A percentile compares a stretch with the other conserved stretches of the same genome.
Conservation (phyloP, 2,888 invertebrate species). For the Hedychridium roseum region DNA sequence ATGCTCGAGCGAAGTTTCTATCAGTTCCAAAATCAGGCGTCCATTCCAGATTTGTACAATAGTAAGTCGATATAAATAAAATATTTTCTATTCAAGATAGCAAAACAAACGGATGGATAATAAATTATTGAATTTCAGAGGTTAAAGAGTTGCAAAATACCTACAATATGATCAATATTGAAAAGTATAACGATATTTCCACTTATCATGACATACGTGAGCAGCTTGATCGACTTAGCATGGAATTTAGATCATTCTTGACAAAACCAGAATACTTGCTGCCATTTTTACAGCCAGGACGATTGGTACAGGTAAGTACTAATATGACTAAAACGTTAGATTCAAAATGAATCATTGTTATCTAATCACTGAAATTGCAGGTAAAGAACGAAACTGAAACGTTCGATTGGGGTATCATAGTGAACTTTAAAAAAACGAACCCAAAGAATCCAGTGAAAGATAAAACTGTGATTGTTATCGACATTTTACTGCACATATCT, state of each 20-base stretch:
- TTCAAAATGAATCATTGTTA: background rate
- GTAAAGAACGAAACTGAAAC: constrained; percentile 83
- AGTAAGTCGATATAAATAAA: constrained; percentile 68
- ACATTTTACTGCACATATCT: constrained; percentile 83
- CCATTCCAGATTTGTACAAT: constrained; percentile 88
- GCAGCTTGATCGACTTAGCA: constrained; percentile 78
- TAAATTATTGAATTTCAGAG: constrained; percentile 65
- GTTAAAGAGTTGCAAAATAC: constrained; percentile 73
- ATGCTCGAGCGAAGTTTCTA: constrained; percentile 98
- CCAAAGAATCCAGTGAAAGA: constrained; percentile 66
- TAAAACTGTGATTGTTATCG: constrained; percentile 75
- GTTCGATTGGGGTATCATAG: constrained; percentile 96
- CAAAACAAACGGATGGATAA: background rate
- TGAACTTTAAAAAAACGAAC: constrained; percentile 85
- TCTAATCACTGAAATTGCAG: constrained; percentile 61
- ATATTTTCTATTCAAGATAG: constrained; percentile 6
- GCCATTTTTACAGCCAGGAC: constrained; percentile 94
- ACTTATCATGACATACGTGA: constrained; percentile 87
- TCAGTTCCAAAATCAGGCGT: constrained; percentile 98
- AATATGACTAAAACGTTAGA: background rate
- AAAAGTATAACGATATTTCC: constrained; percentile 75
- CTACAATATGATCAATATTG: constrained; percentile 74
- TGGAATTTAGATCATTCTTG: constrained; percentile 80
- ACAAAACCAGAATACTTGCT: constrained; percentile 88
- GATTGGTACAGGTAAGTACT: constrained; percentile 83